These are phyloP conservation scores for Callosobruchus maculatus DNA, from an alignment of 2,888 invertebrate genomes.

Conservation along the genomic window DNA sequence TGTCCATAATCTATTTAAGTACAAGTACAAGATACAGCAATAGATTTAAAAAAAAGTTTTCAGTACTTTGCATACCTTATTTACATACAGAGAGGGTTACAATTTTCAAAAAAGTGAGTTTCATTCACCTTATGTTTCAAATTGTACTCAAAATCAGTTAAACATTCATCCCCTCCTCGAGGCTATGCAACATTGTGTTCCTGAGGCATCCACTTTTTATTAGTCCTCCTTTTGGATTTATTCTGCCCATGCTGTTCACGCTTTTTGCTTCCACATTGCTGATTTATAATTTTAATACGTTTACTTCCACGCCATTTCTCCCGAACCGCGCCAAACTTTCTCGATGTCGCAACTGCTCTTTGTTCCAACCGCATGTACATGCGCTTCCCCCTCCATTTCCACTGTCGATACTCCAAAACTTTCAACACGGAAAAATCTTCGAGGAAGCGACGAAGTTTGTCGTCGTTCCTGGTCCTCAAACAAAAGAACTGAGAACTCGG, in stretches of 20 bases:
- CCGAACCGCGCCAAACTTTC: neutral
- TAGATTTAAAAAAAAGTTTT: too few relatives aligned
- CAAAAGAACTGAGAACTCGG: neutral
- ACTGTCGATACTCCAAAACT: neutral
- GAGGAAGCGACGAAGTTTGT: neutral
- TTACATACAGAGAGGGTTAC: too few relatives aligned
- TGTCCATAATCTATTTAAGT: too few relatives aligned
- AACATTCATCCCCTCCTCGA: too few relatives aligned
- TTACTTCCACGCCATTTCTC: neutral
- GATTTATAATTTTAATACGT: neutral
- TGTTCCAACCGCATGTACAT: neutral
- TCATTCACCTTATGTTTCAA: too few relatives aligned
- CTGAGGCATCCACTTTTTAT: too few relatives aligned
- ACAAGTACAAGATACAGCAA: too few relatives aligned
- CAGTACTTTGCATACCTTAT: too few relatives aligned
- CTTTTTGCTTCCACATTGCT: neutral
- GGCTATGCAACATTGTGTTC: too few relatives aligned
- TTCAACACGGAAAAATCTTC: neutral
- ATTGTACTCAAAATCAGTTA: too few relatives aligned
- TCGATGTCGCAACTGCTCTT: neutral
- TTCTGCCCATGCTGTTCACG: neutral
- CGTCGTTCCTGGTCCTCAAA: neutral
- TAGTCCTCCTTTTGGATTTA: neutral
- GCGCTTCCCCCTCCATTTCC: neutral
- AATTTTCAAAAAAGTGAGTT: too few relatives aligned